phyloP scores from a whole-genome alignment of 1,140 invertebrate species.

The Drosophila lacteicornis region DNA sequence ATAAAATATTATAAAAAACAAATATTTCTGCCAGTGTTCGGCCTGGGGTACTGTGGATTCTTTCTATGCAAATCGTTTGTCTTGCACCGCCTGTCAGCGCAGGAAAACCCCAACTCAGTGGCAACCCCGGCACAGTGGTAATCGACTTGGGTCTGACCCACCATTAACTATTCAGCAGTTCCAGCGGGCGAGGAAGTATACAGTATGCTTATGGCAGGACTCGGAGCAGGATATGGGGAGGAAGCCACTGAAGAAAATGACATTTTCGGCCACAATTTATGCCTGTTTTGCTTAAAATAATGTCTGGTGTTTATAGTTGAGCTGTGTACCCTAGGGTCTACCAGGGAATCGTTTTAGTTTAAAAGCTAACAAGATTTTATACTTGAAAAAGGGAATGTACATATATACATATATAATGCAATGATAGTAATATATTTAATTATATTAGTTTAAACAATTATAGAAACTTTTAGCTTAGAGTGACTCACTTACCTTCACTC shows the following conservation, averaged over 20 bases:
- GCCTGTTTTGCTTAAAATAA: not conserved
- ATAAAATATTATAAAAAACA: too few species aligned
- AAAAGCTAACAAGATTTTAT: not conserved
- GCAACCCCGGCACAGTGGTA: constrained; percentile 15
- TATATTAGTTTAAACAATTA: too few species aligned
- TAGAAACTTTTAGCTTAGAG: too few species aligned
- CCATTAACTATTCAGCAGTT: constrained; percentile 29
- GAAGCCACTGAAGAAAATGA: not conserved
- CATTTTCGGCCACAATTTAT: not conserved
- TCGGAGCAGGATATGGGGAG: not conserved
- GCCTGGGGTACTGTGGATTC: not conserved
- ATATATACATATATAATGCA: too few species aligned
- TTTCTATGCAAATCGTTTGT: constrained; percentile 52
- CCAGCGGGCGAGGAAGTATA: not conserved
- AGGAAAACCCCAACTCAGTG: constrained; percentile 2
- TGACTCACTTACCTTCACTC: too few species aligned
- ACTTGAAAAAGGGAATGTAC: too few species aligned
- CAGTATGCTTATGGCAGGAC: constrained; percentile 6
- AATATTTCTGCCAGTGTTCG: constrained; percentile 2
- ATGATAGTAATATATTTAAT: too few species aligned
- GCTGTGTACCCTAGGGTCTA: too few species aligned
- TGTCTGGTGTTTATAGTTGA: not conserved
- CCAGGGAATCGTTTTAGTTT: not conserved
- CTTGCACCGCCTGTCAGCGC: constrained; percentile 38
- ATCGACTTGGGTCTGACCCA: constrained; percentile 24